Conservation (phyloP, 2,888 invertebrate genomes). For the Notodonta ziczac region DNA sequence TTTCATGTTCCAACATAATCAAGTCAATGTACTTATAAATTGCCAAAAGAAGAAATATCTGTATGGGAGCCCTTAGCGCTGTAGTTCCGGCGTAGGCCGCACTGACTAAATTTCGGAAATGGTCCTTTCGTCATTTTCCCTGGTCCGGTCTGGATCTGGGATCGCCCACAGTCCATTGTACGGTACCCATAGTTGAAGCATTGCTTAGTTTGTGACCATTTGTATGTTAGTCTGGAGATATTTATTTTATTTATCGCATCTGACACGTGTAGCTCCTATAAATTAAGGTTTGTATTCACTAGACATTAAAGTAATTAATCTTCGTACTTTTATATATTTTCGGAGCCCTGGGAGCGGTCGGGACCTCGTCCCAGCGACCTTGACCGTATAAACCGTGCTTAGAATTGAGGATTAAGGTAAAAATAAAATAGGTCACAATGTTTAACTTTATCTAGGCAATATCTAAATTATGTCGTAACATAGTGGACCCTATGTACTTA, state of each 20-base stretch:
- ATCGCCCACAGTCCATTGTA: no score
- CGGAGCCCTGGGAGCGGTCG: neutral
- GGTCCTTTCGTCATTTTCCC: no score
- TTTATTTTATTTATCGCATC: neutral
- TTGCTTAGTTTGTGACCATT: no score
- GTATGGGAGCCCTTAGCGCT: no score
- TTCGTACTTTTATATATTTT: neutral
- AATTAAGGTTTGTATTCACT: constrained; percentile 1
- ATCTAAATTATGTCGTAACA: constrained; percentile 51
- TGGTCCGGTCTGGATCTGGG: no score
- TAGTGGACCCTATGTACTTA: constrained; percentile 67
- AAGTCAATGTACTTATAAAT: no score
- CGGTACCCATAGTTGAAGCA: no score
- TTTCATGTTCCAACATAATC: no score
- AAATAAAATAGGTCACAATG: constrained; percentile 16
- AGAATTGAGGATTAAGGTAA: constrained; percentile 5
- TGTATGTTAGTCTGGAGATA: no score
- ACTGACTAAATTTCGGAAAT: no score
- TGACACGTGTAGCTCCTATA: neutral
- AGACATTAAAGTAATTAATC: neutral
- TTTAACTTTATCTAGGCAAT: constrained; percentile 51
- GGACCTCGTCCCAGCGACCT: neutral
- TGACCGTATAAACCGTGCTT: neutral
- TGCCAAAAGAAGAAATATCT: no score
- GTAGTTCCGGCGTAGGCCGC: no score